Conservation (phyloP, 1,140 invertebrate species). For the Aphaenogaster floridana region DNA sequence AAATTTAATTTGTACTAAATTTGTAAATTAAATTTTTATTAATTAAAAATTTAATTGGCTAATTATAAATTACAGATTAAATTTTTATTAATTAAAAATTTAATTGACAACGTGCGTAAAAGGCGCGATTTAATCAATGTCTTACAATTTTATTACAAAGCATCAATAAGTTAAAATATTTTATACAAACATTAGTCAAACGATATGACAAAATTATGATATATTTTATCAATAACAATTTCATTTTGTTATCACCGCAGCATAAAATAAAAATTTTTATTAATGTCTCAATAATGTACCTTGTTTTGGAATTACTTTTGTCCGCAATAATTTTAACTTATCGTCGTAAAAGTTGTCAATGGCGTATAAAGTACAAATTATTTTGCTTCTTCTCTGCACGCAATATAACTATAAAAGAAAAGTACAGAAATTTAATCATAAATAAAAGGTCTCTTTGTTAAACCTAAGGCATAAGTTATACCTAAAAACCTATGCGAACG, state of each 20-base stretch:
- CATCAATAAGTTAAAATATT: constrained; percentile 11
- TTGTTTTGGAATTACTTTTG: constrained; percentile 70
- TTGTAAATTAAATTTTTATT: background rate
- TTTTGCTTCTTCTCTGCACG: constrained; percentile 63
- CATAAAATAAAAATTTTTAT: constrained; percentile 7
- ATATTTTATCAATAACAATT: constrained; percentile 15
- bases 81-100: constrained; percentile 11
- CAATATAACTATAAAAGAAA: constrained; percentile 67
- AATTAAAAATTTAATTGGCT: background rate
- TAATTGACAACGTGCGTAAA: background rate
- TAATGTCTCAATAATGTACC: constrained; percentile 55
- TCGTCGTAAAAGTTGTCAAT: constrained; percentile 56
- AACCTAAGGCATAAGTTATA: constrained; percentile 73
- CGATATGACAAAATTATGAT: background rate
- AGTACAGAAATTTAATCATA: constrained; percentile 74
- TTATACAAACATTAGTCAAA: background rate
- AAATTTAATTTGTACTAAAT: background rate
- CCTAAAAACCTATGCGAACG: constrained; percentile 78
- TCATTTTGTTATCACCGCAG: background rate
- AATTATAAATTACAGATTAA: no score
- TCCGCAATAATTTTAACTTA: constrained; percentile 42
- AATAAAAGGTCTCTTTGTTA: constrained; percentile 68
- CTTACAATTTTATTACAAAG: constrained; percentile 29
- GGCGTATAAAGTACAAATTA: constrained; percentile 63
- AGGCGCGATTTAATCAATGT: background rate